phyloP scores from a whole-genome alignment of 1,140 invertebrate genomes.

The Drosophila insularis region DNA sequence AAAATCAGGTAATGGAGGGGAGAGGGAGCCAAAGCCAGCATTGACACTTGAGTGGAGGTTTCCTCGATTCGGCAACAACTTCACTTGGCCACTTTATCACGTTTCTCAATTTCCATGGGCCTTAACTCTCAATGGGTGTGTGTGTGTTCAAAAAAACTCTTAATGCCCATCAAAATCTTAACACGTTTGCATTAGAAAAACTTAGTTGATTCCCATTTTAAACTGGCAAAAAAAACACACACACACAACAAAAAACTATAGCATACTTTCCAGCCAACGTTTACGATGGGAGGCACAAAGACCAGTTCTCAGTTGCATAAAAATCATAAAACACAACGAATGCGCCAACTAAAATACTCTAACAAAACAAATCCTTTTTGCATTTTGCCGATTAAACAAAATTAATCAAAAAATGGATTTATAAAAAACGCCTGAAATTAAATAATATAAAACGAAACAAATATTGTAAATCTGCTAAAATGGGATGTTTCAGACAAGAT shows the following conservation, averaged over 20 bases:
- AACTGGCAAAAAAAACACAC: neutral
- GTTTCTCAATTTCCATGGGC: constrained; percentile 5
- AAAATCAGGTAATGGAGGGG: neutral
- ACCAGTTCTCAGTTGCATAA: neutral
- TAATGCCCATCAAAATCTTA: constrained; percentile 9
- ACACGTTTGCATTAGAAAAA: constrained; percentile 19
- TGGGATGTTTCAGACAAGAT: too few species aligned
- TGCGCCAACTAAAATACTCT: neutral
- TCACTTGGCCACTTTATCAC: constrained; percentile 16
- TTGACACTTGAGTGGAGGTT: constrained; percentile 25
- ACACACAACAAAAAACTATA: constrained; percentile 20
- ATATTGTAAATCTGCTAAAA: too few species aligned
- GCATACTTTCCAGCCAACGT: constrained; percentile 34
- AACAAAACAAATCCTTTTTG: neutral
- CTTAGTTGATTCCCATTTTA: constrained; percentile 30
- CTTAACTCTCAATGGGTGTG: neutral
- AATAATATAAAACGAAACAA: too few species aligned
- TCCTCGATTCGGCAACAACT: neutral
- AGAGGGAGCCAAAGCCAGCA: neutral
- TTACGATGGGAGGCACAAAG: neutral
- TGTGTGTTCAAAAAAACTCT: neutral
- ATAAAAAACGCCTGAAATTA: too few species aligned
- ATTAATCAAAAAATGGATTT: too few species aligned
- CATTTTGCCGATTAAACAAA: too few species aligned
- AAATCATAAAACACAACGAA: neutral